These are phyloP conservation scores for Anoplius nigerrimus DNA, from an alignment of 2,888 invertebrate species.

Conservation along the genomic window DNA sequence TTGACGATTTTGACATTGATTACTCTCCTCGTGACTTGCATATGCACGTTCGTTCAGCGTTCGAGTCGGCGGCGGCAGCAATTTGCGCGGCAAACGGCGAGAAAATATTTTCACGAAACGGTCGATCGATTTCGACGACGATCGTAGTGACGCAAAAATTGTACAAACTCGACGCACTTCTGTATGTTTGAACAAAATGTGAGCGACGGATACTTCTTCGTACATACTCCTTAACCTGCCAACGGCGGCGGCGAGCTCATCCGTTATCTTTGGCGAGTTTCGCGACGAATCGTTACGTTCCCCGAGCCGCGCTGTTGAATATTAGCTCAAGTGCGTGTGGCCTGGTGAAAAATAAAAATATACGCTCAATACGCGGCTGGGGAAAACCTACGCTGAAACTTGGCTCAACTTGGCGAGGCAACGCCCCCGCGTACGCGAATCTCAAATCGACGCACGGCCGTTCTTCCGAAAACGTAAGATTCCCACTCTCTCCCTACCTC, in stretches of 20 bases:
- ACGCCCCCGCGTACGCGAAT: not conserved
- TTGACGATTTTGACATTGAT: too few relatives aligned
- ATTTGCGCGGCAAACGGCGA: not conserved
- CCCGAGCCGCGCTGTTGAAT: conserved; percentile 13
- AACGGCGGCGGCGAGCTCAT: too few relatives aligned
- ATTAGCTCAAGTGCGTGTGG: conserved; percentile 38
- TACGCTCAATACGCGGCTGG: not conserved
- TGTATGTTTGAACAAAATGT: conserved; percentile 19
- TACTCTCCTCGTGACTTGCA: too few relatives aligned
- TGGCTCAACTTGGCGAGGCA: not conserved
- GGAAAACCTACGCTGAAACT: not conserved
- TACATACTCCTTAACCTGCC: too few relatives aligned
- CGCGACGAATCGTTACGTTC: too few relatives aligned
- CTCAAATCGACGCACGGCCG: not conserved
- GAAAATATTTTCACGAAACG: not conserved
- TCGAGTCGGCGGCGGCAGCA: not conserved
- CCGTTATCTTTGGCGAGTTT: too few relatives aligned
- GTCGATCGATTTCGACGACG: conserved; percentile 9
- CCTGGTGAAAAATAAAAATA: conserved; percentile 23
- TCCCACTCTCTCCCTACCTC: too few relatives aligned
- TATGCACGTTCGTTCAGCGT: too few relatives aligned
- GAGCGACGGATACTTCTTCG: conserved; percentile 11
- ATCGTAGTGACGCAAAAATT: conserved; percentile 23
- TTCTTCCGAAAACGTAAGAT: too few relatives aligned
- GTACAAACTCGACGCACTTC: conserved; percentile 20